These are phyloP conservation scores for Hydrolagus affinis DNA, from an alignment of 2,113 vertebrate genomes.

Conservation along the genomic window DNA sequence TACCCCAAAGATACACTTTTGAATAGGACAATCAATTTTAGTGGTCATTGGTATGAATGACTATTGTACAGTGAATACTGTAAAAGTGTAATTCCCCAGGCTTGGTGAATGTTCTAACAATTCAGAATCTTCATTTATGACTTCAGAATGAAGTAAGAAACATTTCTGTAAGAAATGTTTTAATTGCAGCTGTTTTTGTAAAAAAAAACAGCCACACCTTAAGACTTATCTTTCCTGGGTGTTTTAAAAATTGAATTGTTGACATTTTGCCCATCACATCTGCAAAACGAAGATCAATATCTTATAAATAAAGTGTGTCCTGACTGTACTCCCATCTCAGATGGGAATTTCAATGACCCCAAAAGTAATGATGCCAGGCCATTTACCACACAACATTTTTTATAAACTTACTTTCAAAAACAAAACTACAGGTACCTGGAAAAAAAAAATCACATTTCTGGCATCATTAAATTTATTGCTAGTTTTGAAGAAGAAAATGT, in stretches of 20 bases:
- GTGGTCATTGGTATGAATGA: neutral
- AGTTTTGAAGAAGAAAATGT: neutral
- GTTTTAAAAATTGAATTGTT: neutral
- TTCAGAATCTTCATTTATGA: too few relatives aligned
- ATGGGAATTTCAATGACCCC: neutral
- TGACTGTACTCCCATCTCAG: neutral
- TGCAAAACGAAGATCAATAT: neutral
- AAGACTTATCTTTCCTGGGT: neutral
- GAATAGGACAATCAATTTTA: too few relatives aligned
- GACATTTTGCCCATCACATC: neutral
- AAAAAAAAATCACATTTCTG: neutral
- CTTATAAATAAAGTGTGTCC: neutral
- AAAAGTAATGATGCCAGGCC: neutral
- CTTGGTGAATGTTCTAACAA: too few relatives aligned
- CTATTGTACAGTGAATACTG: neutral
- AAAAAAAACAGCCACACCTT: neutral
- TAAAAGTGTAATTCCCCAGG: too few relatives aligned
- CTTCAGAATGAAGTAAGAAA: neutral
- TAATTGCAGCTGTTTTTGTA: neutral
- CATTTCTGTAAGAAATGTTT: neutral
- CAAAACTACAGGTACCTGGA: neutral
- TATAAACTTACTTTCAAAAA: too few relatives aligned
- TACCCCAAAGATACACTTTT: too few relatives aligned
- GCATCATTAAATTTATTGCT: neutral
- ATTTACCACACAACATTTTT: neutral